These are phyloP conservation scores for Genyomyrus donnyi DNA, from an alignment of 2,113 vertebrate genomes.

Conservation along the genomic window DNA sequence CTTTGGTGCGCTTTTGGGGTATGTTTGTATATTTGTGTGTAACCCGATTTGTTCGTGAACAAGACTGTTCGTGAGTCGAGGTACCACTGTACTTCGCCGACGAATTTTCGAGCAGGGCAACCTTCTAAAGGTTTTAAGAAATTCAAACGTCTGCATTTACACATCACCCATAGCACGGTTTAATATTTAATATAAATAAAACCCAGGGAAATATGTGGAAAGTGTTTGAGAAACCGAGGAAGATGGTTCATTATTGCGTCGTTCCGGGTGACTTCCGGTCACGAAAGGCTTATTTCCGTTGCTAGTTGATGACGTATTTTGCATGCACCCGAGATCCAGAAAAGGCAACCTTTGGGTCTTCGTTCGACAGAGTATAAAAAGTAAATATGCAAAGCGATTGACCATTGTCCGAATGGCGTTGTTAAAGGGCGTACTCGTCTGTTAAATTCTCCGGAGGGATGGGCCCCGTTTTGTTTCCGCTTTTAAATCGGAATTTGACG, in stretches of 20 bases:
- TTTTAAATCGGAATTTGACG: neutral
- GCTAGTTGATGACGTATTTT: neutral
- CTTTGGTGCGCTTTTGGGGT: no score
- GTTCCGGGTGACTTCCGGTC: neutral
- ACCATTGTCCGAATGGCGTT: neutral
- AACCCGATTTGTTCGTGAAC: no score
- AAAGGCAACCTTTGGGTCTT: neutral
- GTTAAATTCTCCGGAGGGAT: neutral
- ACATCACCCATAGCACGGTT: neutral
- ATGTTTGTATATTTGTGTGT: no score
- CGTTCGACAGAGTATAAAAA: neutral
- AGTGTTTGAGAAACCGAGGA: neutral
- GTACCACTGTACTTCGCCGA: neutral
- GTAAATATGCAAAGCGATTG: neutral
- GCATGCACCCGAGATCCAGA: neutral
- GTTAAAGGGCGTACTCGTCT: neutral
- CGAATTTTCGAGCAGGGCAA: neutral
- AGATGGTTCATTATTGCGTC: neutral
- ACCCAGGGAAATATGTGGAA: neutral
- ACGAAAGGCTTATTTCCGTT: neutral
- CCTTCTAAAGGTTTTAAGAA: neutral
- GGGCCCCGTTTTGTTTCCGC: neutral
- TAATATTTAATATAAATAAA: neutral
- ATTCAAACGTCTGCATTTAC: neutral
- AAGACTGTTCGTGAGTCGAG: no score